Evolutionary conservation across 92 coral and sea anemone genomes (phyloP), one percentile per base, ranked within the genome.

Genomic region (Isaurus tuberculatus): DNA sequence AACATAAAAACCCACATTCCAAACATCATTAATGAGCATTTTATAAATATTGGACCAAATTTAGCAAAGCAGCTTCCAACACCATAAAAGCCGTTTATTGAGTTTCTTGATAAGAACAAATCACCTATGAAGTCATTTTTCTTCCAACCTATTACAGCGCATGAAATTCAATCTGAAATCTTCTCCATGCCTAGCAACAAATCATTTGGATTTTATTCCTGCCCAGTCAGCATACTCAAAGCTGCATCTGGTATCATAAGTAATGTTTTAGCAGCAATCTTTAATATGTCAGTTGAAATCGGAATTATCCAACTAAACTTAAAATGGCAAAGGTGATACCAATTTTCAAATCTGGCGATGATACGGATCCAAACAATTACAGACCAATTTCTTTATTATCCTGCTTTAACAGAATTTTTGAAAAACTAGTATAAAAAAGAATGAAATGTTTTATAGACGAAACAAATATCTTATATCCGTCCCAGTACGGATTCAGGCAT

Each of bases 101-200:
- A 64, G 30, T 80, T 70, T 70, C 68, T 77, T 65, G 53, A 32
- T 44, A 53, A 80, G 75, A 72, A 49, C 4, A 43, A 36, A 17
- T 53, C 79, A 42, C 61, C 37, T 36, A 3, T 37, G 58, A 5
- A 23, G 33, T 80, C 90, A 49, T 86, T 86, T 79, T 64, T 36
- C 22, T 79, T 86, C 53, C 33, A 34, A 28, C 77, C 74, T 34
- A 65, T 80, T 11, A 40, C 66, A 66, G 48, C 90, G 19, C 48
- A 42, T 53, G 90, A 87, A 72, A 80, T 80, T 42, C 49, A 80
- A 61, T 66, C 42, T 28, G 89, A 77, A 67, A 79, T 85, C 36
- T n/a, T 73, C 4, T 37, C 75, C 10, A 19, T 73, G 51, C 83
- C 88, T 34, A 27, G 26, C 40, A 84, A 84, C n/a, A 84, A 84